A percentile compares a stretch with the other conserved stretches of the same genome.
These are phyloP conservation scores for Agriotes lineatus DNA, from an alignment of 2,888 invertebrate species.

Conservation along the genomic window DNA sequence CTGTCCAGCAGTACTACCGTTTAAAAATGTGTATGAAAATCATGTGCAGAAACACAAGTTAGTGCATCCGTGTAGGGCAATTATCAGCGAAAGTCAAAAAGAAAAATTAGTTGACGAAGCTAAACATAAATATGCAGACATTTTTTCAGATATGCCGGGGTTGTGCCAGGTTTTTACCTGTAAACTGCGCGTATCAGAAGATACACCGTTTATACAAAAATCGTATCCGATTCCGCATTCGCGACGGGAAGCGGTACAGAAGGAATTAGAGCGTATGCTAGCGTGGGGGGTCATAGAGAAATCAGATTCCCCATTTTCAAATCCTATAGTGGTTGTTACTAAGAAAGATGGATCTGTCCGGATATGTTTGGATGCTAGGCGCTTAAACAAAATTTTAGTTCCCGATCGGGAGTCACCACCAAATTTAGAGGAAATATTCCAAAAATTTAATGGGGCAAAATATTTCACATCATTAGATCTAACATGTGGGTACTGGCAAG, in stretches of 20 bases:
- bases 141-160: neutral
- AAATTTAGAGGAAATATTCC: slow-evolving; percentile 41
- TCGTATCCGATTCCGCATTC: neutral
- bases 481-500: slow-evolving; percentile 51
- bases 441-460: slow-evolving; percentile 13
- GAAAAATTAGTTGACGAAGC: neutral
- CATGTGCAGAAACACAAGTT: neutral
- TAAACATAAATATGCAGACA: neutral
- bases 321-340: slow-evolving; percentile 6
- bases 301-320: slow-evolving; percentile 11
- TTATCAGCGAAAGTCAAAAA: neutral
- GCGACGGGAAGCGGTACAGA: neutral
- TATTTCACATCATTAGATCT: slow-evolving; percentile 47
- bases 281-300: slow-evolving; percentile 23
- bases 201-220: neutral
- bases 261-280: slow-evolving; percentile 26
- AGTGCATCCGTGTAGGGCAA: neutral
- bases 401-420: slow-evolving; percentile 35
- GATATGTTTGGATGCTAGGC: slow-evolving; percentile 2
- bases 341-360: slow-evolving; percentile 2
- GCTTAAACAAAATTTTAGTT: neutral
- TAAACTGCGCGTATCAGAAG: neutral
- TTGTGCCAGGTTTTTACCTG: neutral
- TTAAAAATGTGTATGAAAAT: neutral
- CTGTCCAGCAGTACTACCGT: neutral